phyloP scores from a whole-genome alignment of 2,797 vertebrate species.

The Cyprinodon diabolis region DNA sequence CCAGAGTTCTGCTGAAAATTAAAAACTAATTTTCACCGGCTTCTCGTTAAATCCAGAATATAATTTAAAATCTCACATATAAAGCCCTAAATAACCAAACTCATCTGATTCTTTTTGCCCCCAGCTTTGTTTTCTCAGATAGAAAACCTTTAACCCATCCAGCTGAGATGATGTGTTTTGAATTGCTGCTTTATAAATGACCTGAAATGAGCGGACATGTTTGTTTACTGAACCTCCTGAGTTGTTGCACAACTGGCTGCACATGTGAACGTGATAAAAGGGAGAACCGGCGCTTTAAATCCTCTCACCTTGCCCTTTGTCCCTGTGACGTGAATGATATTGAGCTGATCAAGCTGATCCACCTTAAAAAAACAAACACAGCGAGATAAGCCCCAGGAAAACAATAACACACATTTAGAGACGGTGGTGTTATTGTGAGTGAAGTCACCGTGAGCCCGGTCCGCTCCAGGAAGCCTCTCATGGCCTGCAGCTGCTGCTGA shows the following conservation, averaged over 20 bases:
- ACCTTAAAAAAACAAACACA: constrained; percentile 77
- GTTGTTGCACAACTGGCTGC: constrained; percentile 4
- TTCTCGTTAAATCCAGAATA: too few relatives aligned
- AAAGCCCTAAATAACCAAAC: too few relatives aligned
- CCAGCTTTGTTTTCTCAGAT: too few relatives aligned
- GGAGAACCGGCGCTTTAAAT: neutral
- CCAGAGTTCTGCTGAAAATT: too few relatives aligned
- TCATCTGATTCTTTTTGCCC: too few relatives aligned
- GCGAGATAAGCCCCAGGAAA: constrained; percentile 1
- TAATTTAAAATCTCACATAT: too few relatives aligned
- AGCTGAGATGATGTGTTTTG: too few relatives aligned
- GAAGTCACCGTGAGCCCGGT: constrained; percentile 84
- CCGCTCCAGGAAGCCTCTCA: constrained; percentile 85
- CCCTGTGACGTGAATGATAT: constrained; percentile 95
- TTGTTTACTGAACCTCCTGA: constrained; percentile 1
- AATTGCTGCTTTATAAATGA: too few relatives aligned
- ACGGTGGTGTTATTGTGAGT: too few relatives aligned
- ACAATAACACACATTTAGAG: neutral
- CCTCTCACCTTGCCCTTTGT: constrained; percentile 94
- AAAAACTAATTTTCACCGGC: too few relatives aligned
- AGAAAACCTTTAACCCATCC: too few relatives aligned
- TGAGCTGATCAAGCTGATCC: constrained; percentile 88
- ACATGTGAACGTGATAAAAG: neutral
- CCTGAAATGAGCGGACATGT: too few relatives aligned
- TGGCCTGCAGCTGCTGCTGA: constrained; percentile 85